A percentile compares a stretch with the other conserved stretches of the same genome.
Evolutionary conservation across 1,140 invertebrate species (phyloP).

Genomic region (Wiebesia pumilae): DNA sequence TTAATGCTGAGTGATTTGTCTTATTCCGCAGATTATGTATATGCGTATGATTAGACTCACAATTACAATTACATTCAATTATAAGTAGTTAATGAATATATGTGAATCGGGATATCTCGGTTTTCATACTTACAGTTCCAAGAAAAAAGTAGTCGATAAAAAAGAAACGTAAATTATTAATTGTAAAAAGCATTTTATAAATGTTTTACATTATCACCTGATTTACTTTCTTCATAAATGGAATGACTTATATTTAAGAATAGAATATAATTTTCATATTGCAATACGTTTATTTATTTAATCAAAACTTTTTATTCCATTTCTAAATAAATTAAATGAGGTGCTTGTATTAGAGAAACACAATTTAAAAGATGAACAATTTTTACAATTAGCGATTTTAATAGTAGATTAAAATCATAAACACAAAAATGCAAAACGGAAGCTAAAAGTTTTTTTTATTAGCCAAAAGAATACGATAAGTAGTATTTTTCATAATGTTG

Average conservation of each 20-base stretch:
- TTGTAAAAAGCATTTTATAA: constrained; percentile 26
- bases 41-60: background rate
- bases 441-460: constrained; percentile 20
- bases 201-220: background rate
- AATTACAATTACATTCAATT: no score
- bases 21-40: constrained; percentile 8
- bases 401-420: constrained; percentile 16
- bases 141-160: background rate
- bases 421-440: constrained; percentile 7
- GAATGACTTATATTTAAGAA: constrained; percentile 5
- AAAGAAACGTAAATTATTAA: constrained; percentile 13
- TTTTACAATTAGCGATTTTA: constrained; percentile 22
- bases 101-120: background rate
- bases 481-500: background rate
- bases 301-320: constrained; percentile 10
- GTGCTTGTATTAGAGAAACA: background rate
- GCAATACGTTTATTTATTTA: background rate
- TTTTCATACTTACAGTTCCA: constrained; percentile 25
- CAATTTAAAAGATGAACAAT: background rate
- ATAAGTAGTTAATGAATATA: constrained; percentile 13
- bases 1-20: background rate
- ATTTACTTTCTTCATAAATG: background rate
- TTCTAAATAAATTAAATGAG: background rate
- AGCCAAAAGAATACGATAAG: background rate
- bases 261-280: background rate